phyloP scores from a whole-genome alignment of 2,888 invertebrate species.

The Acleris laterana region DNA sequence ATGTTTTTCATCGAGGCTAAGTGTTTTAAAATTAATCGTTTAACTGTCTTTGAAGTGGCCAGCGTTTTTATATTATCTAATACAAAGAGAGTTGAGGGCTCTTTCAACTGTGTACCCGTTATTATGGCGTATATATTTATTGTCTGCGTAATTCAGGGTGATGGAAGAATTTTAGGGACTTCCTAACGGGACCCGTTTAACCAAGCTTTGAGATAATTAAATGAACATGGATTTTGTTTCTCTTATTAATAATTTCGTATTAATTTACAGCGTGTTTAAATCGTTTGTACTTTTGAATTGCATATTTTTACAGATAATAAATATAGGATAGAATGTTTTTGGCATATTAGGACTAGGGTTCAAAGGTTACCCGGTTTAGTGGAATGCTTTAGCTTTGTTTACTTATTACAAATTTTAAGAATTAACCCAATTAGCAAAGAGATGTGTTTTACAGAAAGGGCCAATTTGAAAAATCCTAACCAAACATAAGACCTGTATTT shows the following conservation, averaged over 20 bases:
- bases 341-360: too few relatives aligned
- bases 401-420: too few relatives aligned
- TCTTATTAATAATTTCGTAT: neutral
- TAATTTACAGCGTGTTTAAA: neutral
- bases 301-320: neutral
- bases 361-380: too few relatives aligned
- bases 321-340: too few relatives aligned
- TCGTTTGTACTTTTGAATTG: neutral
- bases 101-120: slow-evolving; percentile 23
- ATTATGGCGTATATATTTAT: slow-evolving; percentile 19
- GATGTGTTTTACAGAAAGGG: too few relatives aligned
- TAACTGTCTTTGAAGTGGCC: slow-evolving; percentile 36
- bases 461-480: too few relatives aligned
- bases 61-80: slow-evolving; percentile 33
- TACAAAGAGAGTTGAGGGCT: slow-evolving; percentile 28
- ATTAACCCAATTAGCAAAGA: too few relatives aligned
- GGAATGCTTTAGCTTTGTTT: too few relatives aligned
- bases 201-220: slow-evolving; percentile 9
- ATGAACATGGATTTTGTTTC: neutral
- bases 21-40: slow-evolving; percentile 34
- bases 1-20: slow-evolving; percentile 25
- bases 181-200: neutral
- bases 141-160: neutral
- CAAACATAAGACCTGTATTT: too few relatives aligned
- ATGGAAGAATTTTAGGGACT: neutral